These are phyloP conservation scores for Pangasius krempfi DNA, from an alignment of 2,797 vertebrate genomes.

Conservation along the genomic window DNA sequence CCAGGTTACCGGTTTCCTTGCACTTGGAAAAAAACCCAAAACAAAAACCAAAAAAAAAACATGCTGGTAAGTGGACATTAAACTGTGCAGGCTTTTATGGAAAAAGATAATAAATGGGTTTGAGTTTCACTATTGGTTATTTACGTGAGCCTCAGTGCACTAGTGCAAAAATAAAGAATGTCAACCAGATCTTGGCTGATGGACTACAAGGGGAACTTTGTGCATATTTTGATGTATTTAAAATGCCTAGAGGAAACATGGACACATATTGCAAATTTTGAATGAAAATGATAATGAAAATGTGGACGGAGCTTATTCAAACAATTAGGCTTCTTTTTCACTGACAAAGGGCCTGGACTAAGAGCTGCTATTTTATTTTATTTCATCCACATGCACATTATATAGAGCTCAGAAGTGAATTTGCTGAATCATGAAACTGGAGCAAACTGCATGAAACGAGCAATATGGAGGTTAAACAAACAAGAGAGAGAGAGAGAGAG, in stretches of 20 bases:
- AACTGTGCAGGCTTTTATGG: background rate
- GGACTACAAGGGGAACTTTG: background rate
- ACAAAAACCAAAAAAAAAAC: too few species aligned
- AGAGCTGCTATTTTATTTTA: background rate
- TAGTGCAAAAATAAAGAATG: background rate
- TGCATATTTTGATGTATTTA: background rate
- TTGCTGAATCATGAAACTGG: slow-evolving; percentile 16
- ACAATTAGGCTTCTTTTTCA: background rate
- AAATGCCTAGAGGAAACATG: background rate
- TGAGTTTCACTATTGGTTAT: background rate
- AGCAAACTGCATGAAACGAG: background rate
- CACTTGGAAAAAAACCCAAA: too few species aligned
- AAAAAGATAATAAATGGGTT: background rate
- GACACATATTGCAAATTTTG: background rate
- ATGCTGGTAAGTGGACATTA: background rate
- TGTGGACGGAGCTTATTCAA: background rate
- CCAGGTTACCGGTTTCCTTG: background rate
- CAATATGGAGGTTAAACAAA: background rate
- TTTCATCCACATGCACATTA: background rate
- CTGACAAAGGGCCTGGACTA: background rate
- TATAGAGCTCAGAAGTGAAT: background rate
- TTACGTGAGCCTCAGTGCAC: background rate
- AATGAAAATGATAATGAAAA: background rate
- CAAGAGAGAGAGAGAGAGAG: background rate
- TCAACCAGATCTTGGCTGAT: background rate